phyloP scores from a whole-genome alignment of 2,888 invertebrate genomes.

The Conus canariensis region DNA sequence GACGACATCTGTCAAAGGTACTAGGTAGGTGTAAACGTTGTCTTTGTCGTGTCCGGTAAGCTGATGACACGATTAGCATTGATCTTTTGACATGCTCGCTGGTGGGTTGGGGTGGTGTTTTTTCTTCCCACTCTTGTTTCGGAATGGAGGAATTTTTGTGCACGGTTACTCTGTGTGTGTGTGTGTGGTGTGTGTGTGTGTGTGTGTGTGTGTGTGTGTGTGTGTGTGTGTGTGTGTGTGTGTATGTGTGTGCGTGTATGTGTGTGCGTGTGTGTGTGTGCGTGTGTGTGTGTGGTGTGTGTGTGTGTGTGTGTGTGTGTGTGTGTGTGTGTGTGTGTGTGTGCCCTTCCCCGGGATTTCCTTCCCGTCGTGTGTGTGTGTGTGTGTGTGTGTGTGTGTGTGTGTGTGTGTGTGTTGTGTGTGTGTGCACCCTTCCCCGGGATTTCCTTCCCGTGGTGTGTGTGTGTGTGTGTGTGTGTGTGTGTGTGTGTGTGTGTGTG shows the following conservation, averaged over 20 bases:
- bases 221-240: background rate
- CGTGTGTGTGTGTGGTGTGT: background rate
- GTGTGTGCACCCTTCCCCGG: too few species aligned
- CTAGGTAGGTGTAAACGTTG: too few species aligned
- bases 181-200: background rate
- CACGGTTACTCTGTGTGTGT: background rate
- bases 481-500: too few species aligned
- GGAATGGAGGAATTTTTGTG: background rate
- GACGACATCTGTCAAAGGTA: too few species aligned
- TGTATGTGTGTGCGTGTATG: background rate
- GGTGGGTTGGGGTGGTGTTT: background rate
- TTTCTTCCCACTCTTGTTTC: background rate
- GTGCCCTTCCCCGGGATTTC: too few species aligned
- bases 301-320: background rate
- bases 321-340: too few species aligned
- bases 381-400: too few species aligned
- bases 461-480: too few species aligned
- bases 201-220: background rate
- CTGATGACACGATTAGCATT: constrained; percentile 11
- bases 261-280: background rate
- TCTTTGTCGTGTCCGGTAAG: background rate
- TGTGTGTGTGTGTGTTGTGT: too few species aligned
- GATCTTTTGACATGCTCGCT: background rate
- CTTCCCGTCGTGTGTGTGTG: too few species aligned
- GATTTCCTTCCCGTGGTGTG: too few species aligned